These are phyloP conservation scores for Drosophila paracracens DNA, from an alignment of 2,888 invertebrate species.

Conservation along the genomic window DNA sequence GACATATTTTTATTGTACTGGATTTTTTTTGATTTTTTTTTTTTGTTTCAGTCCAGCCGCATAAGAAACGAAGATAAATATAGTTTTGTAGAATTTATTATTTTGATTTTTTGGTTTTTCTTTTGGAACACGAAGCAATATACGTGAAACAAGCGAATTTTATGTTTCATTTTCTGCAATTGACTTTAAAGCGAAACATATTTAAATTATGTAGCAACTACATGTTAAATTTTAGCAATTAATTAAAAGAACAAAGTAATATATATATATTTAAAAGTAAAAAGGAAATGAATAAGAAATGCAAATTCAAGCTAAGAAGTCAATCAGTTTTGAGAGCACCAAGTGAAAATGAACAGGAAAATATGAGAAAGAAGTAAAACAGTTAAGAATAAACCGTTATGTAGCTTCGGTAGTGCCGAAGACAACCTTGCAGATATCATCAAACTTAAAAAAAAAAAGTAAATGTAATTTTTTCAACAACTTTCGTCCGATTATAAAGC, in stretches of 20 bases:
- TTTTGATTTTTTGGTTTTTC: not conserved
- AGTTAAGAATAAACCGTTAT: slow-evolving; percentile 8
- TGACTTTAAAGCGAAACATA: slow-evolving; percentile 55
- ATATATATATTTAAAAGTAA: slow-evolving; percentile 23
- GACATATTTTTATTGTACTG: not conserved
- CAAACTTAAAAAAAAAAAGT: not conserved
- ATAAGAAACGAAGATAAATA: not conserved
- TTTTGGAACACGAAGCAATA: slow-evolving; percentile 52
- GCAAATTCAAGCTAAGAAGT: slow-evolving; percentile 15
- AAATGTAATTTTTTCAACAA: not conserved
- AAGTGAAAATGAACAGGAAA: slow-evolving; percentile 42
- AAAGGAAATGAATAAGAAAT: slow-evolving; percentile 5
- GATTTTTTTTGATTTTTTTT: too few species aligned
- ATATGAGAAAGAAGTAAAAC: not conserved
- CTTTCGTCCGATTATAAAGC: not conserved
- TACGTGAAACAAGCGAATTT: slow-evolving; percentile 40
- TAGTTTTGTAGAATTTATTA: not conserved
- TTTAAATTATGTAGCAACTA: slow-evolving; percentile 78
- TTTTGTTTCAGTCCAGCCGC: not conserved
- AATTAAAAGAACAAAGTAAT: slow-evolving; percentile 41
- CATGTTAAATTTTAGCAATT: slow-evolving; percentile 75
- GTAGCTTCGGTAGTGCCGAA: slow-evolving; percentile 8
- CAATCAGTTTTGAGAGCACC: slow-evolving; percentile 57
- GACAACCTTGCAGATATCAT: slow-evolving; percentile 17
- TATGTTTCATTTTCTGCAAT: slow-evolving; percentile 25